Base-by-base conservation (phyloP, 2,113 vertebrate species). In the Pomatostomus ruficeps region DNA sequence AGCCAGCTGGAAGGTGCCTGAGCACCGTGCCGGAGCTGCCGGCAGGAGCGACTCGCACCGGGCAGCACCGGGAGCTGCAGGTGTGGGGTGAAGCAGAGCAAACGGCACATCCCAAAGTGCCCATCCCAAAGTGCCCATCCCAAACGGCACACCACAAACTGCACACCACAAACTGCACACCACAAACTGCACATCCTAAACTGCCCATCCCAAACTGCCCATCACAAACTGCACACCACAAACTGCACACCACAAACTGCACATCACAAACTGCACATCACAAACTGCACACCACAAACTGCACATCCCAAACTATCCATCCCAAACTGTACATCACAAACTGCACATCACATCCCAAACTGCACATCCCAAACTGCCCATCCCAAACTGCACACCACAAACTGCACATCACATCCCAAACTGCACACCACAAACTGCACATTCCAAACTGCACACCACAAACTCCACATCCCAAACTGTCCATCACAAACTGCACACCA, bases 41-140 rank as follows among this genome's bases (percentile, higher is more conserved):
- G 24, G 73, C 42, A 6, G n/a, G 7, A 52, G 7, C 3, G 0
- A 10, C 36, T 55, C 23, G 5, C 29, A 3, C 5, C 0, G 0
- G 26, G 23, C 48, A 43, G 52, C 2, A 1, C 19, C 5, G 10
- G 84, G 63, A 79, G 55, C 55, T 74, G n/a, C 28, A 24, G 28
- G 23, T 18, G 43, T 9, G 25, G 0, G 1, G 9, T 10, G 45
- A 5, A 31, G 28, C 31, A 78, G 33, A 72, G 35, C 45, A 65
- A 87, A 68, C 15, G 38, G 52, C 65, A 68, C 7, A 33, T 14
- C 46, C 12, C 54, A 70, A 28, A n/a, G n/a, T n/a, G n/a, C n/a
- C n/a, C n/a, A n/a, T n/a, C n/a, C n/a, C n/a, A n/a, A n/a, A n/a
- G n/a, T n/a, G n/a, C n/a, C n/a, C n/a, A n/a, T n/a, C n/a, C n/a